Evolutionary conservation across 30 jellyfish, hydroid and myxozoan genomes (phyloP).

Genomic region (Hydractinia echinata): DNA sequence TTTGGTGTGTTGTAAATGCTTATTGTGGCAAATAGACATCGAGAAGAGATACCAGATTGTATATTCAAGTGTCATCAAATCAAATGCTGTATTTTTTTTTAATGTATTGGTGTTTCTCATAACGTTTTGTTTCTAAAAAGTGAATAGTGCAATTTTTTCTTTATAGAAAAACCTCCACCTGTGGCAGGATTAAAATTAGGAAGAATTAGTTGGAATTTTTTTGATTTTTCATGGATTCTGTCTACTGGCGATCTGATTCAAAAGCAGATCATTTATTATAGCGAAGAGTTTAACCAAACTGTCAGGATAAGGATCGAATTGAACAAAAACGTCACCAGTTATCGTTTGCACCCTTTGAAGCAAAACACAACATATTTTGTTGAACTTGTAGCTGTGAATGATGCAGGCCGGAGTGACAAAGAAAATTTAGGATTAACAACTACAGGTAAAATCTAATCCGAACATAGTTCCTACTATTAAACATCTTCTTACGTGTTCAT

Average conservation of each 20-base stretch:
- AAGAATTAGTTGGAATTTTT: not conserved
- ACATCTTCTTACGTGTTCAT: too few relatives aligned
- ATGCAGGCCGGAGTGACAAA: not conserved
- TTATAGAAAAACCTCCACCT: not conserved
- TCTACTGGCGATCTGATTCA: conserved; percentile 2
- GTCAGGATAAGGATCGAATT: not conserved
- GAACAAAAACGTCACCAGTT: not conserved
- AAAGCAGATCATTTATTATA: not conserved
- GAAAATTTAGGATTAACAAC: too few relatives aligned
- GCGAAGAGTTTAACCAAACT: not conserved
- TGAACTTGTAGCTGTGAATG: not conserved
- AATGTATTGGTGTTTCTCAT: not conserved
- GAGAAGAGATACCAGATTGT: too few relatives aligned
- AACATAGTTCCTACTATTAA: too few relatives aligned
- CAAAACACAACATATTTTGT: not conserved
- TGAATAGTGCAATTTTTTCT: not conserved
- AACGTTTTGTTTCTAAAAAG: not conserved
- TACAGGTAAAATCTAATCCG: too few relatives aligned
- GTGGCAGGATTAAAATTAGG: not conserved
- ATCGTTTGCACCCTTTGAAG: not conserved
- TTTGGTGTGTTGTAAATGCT: too few relatives aligned
- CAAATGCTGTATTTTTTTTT: not conserved
- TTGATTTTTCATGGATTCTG: not conserved
- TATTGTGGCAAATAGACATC: too few relatives aligned
- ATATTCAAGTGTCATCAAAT: too few relatives aligned